Evolutionary conservation across 2,888 invertebrate genomes (phyloP).

Genomic region (Cosmorhoe ocellata): DNA sequence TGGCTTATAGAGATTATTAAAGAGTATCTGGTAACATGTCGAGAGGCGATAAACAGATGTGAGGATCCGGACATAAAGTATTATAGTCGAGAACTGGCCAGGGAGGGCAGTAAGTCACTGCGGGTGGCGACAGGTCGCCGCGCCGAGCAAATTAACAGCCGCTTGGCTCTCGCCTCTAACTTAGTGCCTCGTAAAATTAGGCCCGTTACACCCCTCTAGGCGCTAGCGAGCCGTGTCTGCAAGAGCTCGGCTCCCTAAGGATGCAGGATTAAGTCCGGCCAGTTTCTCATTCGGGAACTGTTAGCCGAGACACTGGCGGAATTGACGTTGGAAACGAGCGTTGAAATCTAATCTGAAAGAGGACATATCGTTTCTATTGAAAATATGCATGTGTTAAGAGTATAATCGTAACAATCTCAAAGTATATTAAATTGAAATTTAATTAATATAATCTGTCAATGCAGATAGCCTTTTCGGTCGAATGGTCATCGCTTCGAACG

Average conservation of each 20-base stretch:
- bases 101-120: slow-evolving; percentile 69
- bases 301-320: slow-evolving; percentile 23
- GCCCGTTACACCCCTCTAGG: slow-evolving; percentile 69
- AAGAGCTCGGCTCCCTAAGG: slow-evolving; percentile 48
- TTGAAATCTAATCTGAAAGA: slow-evolving; percentile 27
- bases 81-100: slow-evolving; percentile 40
- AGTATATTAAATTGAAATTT: slow-evolving; percentile 17
- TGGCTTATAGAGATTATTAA: slow-evolving; percentile 43
- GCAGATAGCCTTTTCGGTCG: slow-evolving; percentile 52
- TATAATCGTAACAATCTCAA: neutral
- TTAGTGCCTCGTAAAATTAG: slow-evolving; percentile 81
- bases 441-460: slow-evolving; percentile 24
- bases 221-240: slow-evolving; percentile 47
- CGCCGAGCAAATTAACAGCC: slow-evolving; percentile 78
- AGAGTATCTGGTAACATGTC: slow-evolving; percentile 41
- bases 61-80: slow-evolving; percentile 52
- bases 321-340: slow-evolving; percentile 10
- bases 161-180: slow-evolving; percentile 75
- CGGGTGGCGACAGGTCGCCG: slow-evolving; percentile 76
- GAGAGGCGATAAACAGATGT: slow-evolving; percentile 51
- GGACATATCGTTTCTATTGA: slow-evolving; percentile 2
- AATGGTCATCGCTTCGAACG: slow-evolving; percentile 49
- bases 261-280: slow-evolving; percentile 52
- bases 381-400: neutral
- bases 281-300: slow-evolving; percentile 59